These are phyloP conservation scores for Brienomyrus brachyistius DNA, from an alignment of 2,113 vertebrate genomes.

Conservation along the genomic window DNA sequence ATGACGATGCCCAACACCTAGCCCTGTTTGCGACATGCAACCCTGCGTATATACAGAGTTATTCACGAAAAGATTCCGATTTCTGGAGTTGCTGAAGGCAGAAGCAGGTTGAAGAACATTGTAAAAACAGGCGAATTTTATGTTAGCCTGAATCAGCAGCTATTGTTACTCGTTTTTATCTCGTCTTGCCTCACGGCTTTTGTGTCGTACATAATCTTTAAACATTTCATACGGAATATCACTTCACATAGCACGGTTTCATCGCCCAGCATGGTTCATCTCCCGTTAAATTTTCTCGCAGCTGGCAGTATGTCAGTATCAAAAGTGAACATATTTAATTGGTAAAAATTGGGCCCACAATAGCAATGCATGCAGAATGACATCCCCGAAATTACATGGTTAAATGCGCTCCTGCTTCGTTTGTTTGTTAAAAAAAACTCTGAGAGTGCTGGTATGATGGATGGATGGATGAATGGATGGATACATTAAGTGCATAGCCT, in stretches of 20 bases:
- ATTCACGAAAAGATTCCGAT: neutral
- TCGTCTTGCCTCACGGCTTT: neutral
- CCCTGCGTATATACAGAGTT: neutral
- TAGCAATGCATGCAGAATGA: neutral
- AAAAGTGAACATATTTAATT: neutral
- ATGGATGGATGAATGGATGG: neutral
- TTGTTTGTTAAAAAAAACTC: no score
- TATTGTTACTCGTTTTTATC: neutral
- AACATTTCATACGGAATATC: neutral
- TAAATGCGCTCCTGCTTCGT: no score
- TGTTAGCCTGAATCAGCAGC: neutral
- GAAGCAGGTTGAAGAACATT: neutral
- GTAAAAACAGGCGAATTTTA: neutral
- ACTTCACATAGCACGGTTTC: neutral
- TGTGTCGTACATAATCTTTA: neutral
- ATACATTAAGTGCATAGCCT: neutral
- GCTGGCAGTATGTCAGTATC: neutral
- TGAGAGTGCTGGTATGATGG: neutral
- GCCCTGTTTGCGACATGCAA: neutral
- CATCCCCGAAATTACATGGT: neutral
- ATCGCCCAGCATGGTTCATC: neutral
- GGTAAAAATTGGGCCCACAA: neutral
- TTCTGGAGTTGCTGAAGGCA: neutral
- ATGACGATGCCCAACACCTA: neutral
- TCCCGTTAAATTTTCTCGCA: neutral